Conservation (phyloP, 2,797 vertebrate genomes). For the Syngnathus acus region DNA sequence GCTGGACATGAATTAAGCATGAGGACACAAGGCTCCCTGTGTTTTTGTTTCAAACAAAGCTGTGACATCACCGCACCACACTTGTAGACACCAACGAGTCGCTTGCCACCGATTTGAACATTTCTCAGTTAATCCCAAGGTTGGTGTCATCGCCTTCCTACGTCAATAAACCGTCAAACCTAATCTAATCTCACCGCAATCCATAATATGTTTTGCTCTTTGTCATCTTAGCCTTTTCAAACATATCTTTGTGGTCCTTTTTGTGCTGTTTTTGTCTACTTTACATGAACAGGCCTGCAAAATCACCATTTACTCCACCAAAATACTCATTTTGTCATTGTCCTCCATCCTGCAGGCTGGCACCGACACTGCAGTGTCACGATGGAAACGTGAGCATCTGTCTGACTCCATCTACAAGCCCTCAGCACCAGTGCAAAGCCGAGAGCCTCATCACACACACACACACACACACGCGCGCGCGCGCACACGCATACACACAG, state of each 20-base stretch:
- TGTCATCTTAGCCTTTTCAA: conserved; percentile 45
- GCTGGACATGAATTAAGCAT: conserved; percentile 81
- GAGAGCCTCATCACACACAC: not conserved
- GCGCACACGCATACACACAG: conserved; percentile 31
- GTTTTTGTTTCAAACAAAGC: conserved; percentile 71
- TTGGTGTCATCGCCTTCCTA: conserved; percentile 29
- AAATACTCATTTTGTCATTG: conserved; percentile 13
- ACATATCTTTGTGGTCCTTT: conserved; percentile 5
- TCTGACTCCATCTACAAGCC: conserved; percentile 49
- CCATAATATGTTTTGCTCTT: not conserved
- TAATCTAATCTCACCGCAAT: conserved; percentile 15
- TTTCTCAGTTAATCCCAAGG: conserved; percentile 8
- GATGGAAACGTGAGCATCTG: conserved; percentile 31
- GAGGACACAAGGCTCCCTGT: conserved; percentile 74
- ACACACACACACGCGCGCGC: not conserved
- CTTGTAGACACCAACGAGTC: conserved; percentile 31
- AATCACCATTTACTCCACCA: conserved; percentile 13
- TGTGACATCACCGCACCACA: conserved; percentile 70
- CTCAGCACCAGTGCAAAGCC: conserved; percentile 36
- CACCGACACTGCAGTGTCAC: conserved; percentile 36
- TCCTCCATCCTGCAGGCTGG: conserved; percentile 21
- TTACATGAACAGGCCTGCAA: conserved; percentile 33
- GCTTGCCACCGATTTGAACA: conserved; percentile 48
- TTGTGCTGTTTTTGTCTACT: conserved; percentile 24
- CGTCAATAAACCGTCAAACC: conserved; percentile 10